A percentile compares a stretch with the other conserved stretches of the same genome.
These are phyloP conservation scores for Neosalanx taihuensis DNA, from an alignment of 2,797 vertebrate species.

Conservation along the genomic window DNA sequence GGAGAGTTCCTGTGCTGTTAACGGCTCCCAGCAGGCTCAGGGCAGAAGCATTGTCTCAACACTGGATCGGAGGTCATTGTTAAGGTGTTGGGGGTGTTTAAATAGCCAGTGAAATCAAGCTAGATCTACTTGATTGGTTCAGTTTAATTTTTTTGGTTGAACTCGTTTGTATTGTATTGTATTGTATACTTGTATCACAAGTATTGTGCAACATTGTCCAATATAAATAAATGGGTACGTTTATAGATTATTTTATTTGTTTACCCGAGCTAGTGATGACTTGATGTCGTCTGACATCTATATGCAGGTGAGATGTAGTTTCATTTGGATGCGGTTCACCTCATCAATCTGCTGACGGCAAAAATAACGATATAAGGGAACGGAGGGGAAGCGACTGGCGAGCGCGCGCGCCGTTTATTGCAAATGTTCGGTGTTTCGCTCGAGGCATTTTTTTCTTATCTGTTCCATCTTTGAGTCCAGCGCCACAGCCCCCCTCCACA, in stretches of 20 bases:
- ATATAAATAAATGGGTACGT: too few relatives aligned
- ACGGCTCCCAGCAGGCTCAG: neutral
- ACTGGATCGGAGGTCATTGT: constrained; percentile 64
- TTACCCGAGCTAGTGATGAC: too few relatives aligned
- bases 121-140: constrained; percentile 67
- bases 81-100: constrained; percentile 53
- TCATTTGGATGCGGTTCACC: too few relatives aligned
- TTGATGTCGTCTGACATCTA: too few relatives aligned
- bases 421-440: neutral
- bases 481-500: neutral
- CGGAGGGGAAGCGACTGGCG: too few relatives aligned
- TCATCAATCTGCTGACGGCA: too few relatives aligned
- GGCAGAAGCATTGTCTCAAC: constrained; percentile 40
- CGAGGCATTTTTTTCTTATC: neutral
- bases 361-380: too few relatives aligned
- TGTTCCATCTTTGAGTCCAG: neutral
- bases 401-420: too few relatives aligned
- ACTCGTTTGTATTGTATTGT: neutral
- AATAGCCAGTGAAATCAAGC: constrained; percentile 60
- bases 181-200: too few relatives aligned
- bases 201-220: too few relatives aligned
- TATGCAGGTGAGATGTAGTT: too few relatives aligned
- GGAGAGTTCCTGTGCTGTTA: neutral
- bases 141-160: constrained; percentile 2
- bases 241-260: too few relatives aligned